Evolutionary conservation across 1,140 invertebrate species (phyloP).

Genomic region (Eriocheir sinensis): DNA sequence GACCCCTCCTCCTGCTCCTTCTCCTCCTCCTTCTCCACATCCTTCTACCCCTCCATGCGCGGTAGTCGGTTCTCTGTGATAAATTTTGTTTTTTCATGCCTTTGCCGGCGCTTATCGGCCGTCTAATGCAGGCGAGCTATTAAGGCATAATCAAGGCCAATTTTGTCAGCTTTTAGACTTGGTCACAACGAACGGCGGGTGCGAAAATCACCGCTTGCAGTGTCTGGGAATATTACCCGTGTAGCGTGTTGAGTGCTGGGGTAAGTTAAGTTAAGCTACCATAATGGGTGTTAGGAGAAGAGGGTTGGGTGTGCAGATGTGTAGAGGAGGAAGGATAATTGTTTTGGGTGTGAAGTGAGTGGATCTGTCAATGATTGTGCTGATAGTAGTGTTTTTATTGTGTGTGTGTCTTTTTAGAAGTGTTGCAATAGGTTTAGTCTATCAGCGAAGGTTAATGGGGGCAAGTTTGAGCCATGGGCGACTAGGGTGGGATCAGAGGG

Average conservation of each 20-base stretch:
- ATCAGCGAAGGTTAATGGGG: no score
- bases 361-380: not conserved
- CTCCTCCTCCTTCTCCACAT: not conserved
- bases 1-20: constrained; percentile 39
- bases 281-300: not conserved
- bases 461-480: no score
- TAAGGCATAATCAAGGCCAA: constrained; percentile 52
- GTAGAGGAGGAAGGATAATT: not conserved
- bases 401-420: not conserved
- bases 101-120: constrained; percentile 54
- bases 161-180: not conserved
- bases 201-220: not conserved
- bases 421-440: no score
- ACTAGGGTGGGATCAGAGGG: no score
- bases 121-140: constrained; percentile 55
- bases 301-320: not conserved
- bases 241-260: not conserved
- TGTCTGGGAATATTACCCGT: not conserved
- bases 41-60: not conserved
- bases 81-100: constrained; percentile 57
- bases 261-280: not conserved
- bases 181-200: not conserved
- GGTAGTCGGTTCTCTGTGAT: not conserved
- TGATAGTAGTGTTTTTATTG: no score
- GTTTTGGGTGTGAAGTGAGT: not conserved